Percentiles rank a stretch among this genome's conserved stretches.
These are phyloP conservation scores for Drosophila sturtevanti DNA, from an alignment of 1,140 invertebrate species.

Conservation along the genomic window DNA sequence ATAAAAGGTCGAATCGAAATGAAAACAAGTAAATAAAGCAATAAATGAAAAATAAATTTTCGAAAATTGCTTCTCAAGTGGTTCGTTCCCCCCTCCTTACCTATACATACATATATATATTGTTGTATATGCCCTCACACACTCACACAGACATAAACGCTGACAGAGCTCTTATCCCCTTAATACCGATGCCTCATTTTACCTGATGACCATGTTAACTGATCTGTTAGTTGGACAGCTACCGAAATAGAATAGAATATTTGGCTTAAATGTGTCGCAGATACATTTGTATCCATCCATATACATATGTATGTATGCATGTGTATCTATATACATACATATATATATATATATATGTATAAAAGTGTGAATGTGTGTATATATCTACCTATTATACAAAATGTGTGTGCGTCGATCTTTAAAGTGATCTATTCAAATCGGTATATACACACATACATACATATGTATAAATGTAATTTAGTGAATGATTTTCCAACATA, in stretches of 20 bases:
- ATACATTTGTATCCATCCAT: background rate
- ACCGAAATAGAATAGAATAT: constrained; percentile 6
- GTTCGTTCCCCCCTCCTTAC: constrained; percentile 29
- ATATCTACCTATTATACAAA: too few relatives aligned
- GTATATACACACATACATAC: too few relatives aligned
- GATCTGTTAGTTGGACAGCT: constrained; percentile 8
- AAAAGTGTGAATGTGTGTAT: background rate
- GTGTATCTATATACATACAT: background rate
- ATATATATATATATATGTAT: background rate
- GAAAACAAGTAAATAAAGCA: constrained; percentile 76
- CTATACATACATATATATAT: too few relatives aligned
- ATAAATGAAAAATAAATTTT: constrained; percentile 79
- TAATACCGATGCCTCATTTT: constrained; percentile 1
- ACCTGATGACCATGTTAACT: constrained; percentile 6
- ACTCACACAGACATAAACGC: background rate
- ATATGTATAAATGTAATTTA: too few relatives aligned
- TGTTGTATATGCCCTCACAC: background rate
- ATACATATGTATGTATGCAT: background rate
- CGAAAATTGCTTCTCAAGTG: constrained; percentile 77
- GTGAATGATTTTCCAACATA: too few relatives aligned
- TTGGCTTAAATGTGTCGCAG: constrained; percentile 1
- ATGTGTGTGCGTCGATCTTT: too few relatives aligned
- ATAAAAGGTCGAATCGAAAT: constrained; percentile 34
- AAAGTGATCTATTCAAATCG: too few relatives aligned
- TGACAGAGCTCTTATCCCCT: background rate